These are phyloP conservation scores for Ostrea denselamellosa DNA, from an alignment of 1,140 invertebrate species.

Conservation along the genomic window DNA sequence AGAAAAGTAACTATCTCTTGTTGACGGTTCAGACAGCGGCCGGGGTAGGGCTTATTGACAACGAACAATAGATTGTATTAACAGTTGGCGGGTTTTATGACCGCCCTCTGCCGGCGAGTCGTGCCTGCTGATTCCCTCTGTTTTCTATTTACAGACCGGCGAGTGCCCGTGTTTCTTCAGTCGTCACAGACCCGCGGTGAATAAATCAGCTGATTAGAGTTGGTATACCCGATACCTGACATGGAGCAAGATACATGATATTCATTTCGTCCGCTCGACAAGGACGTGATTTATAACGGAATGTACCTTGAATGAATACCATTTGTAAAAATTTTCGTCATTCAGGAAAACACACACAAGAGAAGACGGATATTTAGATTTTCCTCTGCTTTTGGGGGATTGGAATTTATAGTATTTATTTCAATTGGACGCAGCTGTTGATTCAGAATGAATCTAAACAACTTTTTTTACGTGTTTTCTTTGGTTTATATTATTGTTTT, in stretches of 20 bases:
- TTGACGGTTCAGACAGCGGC: constrained; percentile 10
- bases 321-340: neutral
- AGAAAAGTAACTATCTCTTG: constrained; percentile 25
- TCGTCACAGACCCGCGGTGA: neutral
- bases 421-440: neutral
- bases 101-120: constrained; percentile 22
- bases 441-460: constrained; percentile 8
- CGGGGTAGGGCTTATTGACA: constrained; percentile 8
- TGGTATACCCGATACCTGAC: constrained; percentile 18
- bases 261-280: neutral
- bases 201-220: constrained; percentile 3
- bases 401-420: neutral
- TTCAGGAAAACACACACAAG: neutral
- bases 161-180: constrained; percentile 1
- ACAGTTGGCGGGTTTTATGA: neutral
- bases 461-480: constrained; percentile 7
- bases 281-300: constrained; percentile 25
- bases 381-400: neutral
- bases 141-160: constrained; percentile 27
- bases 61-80: constrained; percentile 21
- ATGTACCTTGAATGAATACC: neutral
- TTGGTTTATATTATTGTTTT: neutral
- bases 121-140: neutral
- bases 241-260: constrained; percentile 32
- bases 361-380: constrained; percentile 2